These are phyloP conservation scores for Micronycteris hirsuta DNA, from an alignment of 2,113 vertebrate genomes.

Conservation along the genomic window DNA sequence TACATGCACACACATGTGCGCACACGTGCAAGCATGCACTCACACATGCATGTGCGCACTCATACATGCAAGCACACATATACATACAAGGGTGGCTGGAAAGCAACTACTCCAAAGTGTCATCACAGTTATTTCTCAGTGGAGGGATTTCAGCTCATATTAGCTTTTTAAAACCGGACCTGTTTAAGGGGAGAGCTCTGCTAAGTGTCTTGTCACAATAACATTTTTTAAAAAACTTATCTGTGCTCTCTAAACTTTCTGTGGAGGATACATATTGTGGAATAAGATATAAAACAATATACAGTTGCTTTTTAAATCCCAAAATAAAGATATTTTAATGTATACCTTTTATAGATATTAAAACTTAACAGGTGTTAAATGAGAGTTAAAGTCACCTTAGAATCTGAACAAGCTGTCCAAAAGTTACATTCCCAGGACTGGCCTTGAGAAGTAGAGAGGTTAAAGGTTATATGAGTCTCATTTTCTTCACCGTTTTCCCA, in stretches of 20 bases:
- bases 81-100: too few relatives aligned
- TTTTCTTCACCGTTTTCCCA: background rate
- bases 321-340: background rate
- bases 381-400: fast-evolving
- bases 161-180: background rate
- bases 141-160: background rate
- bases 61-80: too few relatives aligned
- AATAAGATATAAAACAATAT: background rate
- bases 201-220: background rate
- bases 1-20: too few relatives aligned
- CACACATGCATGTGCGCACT: too few relatives aligned
- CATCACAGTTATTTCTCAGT: background rate
- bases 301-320: background rate
- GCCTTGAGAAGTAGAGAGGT: background rate
- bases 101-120: background rate
- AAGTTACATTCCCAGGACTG: fast-evolving
- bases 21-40: too few relatives aligned
- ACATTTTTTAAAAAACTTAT: background rate
- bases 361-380: background rate
- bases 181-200: background rate
- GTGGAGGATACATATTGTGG: background rate
- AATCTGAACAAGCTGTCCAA: constrained; percentile 6
- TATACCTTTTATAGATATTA: background rate
- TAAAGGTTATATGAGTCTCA: background rate
- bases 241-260: background rate